Conservation (phyloP, 2,888 invertebrate species). For the Nemurella pictetii region DNA sequence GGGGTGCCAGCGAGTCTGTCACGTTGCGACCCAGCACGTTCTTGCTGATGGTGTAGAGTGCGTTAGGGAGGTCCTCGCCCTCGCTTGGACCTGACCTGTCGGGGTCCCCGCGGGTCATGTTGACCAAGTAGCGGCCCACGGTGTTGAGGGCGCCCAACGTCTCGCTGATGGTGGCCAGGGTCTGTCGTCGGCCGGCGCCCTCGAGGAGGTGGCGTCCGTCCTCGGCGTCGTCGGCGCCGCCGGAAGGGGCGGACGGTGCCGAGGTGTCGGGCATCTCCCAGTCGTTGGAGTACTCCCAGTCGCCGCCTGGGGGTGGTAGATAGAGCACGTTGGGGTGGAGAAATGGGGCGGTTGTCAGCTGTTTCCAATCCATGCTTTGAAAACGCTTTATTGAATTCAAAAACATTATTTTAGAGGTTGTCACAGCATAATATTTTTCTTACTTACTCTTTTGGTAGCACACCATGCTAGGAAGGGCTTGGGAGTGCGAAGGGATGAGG, state of each 20-base stretch:
- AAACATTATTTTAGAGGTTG: no score
- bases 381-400: no score
- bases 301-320: neutral
- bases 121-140: conserved; percentile 81
- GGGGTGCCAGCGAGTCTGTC: conserved; percentile 77
- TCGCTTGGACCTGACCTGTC: conserved; percentile 29
- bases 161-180: conserved; percentile 51
- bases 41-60: conserved; percentile 78
- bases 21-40: conserved; percentile 78
- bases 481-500: no score
- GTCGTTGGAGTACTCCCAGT: neutral
- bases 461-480: no score
- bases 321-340: no score
- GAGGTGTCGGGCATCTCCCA: neutral
- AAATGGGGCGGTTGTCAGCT: no score
- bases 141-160: conserved; percentile 80
- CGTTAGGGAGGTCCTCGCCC: conserved; percentile 67
- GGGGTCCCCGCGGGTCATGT: conserved; percentile 63
- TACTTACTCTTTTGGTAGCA: no score
- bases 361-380: no score
- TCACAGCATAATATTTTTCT: no score
- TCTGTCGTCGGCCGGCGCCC: conserved; percentile 3
- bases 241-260: neutral
- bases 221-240: conserved; percentile 12
- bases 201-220: conserved; percentile 30